These are phyloP conservation scores for Pasiphila rectangulata DNA, from an alignment of 2,888 invertebrate genomes.

Conservation along the genomic window DNA sequence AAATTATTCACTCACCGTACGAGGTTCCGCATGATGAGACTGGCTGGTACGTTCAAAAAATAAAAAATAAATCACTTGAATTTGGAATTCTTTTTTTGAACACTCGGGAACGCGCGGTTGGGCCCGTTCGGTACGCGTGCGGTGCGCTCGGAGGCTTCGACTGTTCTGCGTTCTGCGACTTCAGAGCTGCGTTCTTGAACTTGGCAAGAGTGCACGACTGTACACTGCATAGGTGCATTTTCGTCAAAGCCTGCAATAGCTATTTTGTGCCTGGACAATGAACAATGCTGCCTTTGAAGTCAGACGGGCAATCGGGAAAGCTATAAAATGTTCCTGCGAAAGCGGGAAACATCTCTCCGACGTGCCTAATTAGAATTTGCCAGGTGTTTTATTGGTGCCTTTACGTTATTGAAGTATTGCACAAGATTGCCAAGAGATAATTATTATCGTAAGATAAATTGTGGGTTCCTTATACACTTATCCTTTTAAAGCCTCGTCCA, in stretches of 20 bases:
- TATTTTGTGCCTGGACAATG: slow-evolving; percentile 22
- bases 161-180: slow-evolving; percentile 66
- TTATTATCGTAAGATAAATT: too few relatives aligned
- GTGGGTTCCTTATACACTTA: too few relatives aligned
- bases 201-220: slow-evolving; percentile 59
- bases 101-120: slow-evolving; percentile 48
- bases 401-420: too few relatives aligned
- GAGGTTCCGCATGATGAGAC: slow-evolving; percentile 64
- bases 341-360: slow-evolving; percentile 19
- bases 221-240: slow-evolving; percentile 62
- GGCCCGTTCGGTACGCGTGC: slow-evolving; percentile 41
- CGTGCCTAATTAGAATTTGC: too few relatives aligned
- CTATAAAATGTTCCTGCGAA: slow-evolving; percentile 19
- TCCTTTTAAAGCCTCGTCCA: too few relatives aligned
- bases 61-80: slow-evolving; percentile 37
- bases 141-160: slow-evolving; percentile 55
- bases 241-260: slow-evolving; percentile 39
- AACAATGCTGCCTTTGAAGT: slow-evolving; percentile 34
- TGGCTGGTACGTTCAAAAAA: slow-evolving; percentile 40
- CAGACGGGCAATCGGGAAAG: slow-evolving; percentile 26
- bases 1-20: slow-evolving; percentile 56
- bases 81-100: slow-evolving; percentile 42
- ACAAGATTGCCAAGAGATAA: too few relatives aligned
- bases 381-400: too few relatives aligned
- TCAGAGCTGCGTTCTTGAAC: slow-evolving; percentile 66